A percentile compares a stretch with the other conserved stretches of the same genome.
Evolutionary conservation across 2,888 invertebrate genomes (phyloP).

Genomic region (Pristionchus japonicus): DNA sequence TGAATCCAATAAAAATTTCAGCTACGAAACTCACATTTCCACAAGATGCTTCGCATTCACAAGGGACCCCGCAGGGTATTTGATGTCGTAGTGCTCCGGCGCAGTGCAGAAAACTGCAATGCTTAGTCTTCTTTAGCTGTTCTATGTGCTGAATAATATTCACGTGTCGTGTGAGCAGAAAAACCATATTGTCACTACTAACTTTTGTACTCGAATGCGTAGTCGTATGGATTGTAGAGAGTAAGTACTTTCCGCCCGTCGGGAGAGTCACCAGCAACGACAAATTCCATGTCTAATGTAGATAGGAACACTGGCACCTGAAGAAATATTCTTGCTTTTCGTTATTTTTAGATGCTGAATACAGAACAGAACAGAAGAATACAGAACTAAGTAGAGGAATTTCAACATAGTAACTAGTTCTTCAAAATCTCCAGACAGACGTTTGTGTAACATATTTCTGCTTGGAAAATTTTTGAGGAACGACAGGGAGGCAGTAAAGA

Average conservation of each 20-base stretch:
- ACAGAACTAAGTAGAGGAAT: too few relatives aligned
- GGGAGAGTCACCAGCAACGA: conserved; percentile 32
- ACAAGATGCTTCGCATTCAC: background rate
- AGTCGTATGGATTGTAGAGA: conserved; percentile 45
- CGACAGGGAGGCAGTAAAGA: too few relatives aligned
- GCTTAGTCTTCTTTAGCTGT: background rate
- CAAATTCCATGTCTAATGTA: conserved; percentile 37
- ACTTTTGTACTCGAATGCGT: conserved; percentile 24
- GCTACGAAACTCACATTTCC: conserved; percentile 22
- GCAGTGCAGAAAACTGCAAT: conserved; percentile 40
- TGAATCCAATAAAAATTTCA: too few relatives aligned
- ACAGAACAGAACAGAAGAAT: too few relatives aligned
- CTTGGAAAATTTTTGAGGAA: too few relatives aligned
- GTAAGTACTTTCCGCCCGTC: conserved; percentile 29
- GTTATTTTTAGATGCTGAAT: too few relatives aligned
- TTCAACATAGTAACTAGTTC: too few relatives aligned
- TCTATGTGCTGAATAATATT: background rate
- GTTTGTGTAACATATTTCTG: too few relatives aligned
- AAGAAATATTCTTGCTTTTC: background rate
- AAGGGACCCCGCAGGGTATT: background rate
- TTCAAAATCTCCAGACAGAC: too few relatives aligned
- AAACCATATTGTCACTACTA: background rate
- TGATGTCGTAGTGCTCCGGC: conserved; percentile 20
- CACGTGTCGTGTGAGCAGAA: too few relatives aligned
- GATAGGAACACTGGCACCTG: conserved; percentile 46